These are phyloP conservation scores for Rhombomys opimus DNA, from an alignment of 2,113 vertebrate species.

Conservation along the genomic window DNA sequence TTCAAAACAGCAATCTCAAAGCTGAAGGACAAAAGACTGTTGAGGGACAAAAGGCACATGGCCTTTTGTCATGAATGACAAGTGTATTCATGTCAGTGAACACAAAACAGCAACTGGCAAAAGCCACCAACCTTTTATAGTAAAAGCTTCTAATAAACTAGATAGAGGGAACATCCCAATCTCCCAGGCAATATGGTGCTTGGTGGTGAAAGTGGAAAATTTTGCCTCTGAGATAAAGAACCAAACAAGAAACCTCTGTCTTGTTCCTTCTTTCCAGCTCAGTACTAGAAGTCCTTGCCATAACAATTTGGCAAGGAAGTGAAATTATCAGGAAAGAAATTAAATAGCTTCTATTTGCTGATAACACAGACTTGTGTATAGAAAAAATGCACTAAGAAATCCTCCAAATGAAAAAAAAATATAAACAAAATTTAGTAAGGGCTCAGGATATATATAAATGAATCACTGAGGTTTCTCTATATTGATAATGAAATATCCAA, in stretches of 20 bases:
- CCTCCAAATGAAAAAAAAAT: neutral
- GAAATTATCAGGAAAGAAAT: neutral
- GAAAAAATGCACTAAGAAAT: neutral
- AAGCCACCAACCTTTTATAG: neutral
- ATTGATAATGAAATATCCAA: neutral
- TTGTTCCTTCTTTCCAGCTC: neutral
- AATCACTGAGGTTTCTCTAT: neutral
- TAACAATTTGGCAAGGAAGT: neutral
- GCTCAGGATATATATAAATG: neutral
- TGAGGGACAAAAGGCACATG: too few relatives aligned
- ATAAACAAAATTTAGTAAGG: neutral
- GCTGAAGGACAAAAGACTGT: neutral
- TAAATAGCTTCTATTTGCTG: neutral
- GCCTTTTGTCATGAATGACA: neutral
- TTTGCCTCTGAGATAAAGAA: neutral
- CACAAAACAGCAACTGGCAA: neutral
- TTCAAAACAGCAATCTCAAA: neutral
- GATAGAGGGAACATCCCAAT: neutral
- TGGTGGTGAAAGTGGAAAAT: too few relatives aligned
- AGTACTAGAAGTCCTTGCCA: neutral
- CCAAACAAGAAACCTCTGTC: neutral
- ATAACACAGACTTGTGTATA: neutral
- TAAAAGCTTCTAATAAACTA: neutral
- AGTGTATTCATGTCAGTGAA: neutral
- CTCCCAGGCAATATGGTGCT: neutral